Percentiles rank a stretch among this genome's conserved stretches.
These are phyloP conservation scores for Aphaenogaster floridana DNA, from an alignment of 1,140 invertebrate species.

Conservation along the genomic window DNA sequence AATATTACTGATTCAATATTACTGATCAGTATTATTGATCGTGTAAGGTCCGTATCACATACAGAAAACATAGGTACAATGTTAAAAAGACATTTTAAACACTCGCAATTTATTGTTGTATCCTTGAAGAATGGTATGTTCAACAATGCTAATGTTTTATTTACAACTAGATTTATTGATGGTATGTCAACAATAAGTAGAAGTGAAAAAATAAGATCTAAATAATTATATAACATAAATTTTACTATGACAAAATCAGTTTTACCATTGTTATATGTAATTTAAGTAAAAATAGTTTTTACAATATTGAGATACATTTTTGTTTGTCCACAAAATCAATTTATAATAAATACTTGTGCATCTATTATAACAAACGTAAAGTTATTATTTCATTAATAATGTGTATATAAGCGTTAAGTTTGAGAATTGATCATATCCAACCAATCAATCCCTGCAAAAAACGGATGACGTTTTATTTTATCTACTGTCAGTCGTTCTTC, in stretches of 20 bases:
- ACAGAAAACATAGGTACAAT: slow-evolving; percentile 99
- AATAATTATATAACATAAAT: slow-evolving; percentile 59
- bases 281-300: background rate
- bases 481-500: slow-evolving; percentile 89
- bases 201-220: slow-evolving; percentile 85
- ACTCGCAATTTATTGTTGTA: slow-evolving; percentile 99
- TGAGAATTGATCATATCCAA: slow-evolving; percentile 78
- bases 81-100: slow-evolving; percentile 97
- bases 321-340: background rate
- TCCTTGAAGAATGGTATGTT: slow-evolving; percentile 99
- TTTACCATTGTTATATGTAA: background rate
- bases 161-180: slow-evolving; percentile 97
- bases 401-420: background rate
- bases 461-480: slow-evolving; percentile 91
- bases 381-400: slow-evolving; percentile 44
- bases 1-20: no score
- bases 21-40: no score
- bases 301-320: background rate
- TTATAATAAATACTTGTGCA: slow-evolving; percentile 39
- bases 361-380: slow-evolving; percentile 3
- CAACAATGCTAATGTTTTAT: slow-evolving; percentile 99
- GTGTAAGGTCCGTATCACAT: no score
- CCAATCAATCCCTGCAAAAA: slow-evolving; percentile 90
- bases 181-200: slow-evolving; percentile 96
- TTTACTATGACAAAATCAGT: slow-evolving; percentile 27